phyloP scores from a whole-genome alignment of 2,797 vertebrate species.

The Eulemur coronatus region DNA sequence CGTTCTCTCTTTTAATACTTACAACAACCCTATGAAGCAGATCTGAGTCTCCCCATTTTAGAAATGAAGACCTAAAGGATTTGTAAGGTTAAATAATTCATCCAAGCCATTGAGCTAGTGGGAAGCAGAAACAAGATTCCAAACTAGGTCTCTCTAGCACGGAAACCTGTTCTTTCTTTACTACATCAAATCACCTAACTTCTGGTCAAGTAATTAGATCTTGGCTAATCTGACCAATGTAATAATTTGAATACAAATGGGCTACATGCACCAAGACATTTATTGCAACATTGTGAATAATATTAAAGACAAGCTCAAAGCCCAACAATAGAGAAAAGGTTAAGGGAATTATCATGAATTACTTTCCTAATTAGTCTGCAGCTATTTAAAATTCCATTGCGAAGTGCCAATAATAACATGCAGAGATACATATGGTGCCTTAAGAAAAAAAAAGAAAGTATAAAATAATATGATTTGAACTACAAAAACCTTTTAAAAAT shows the following conservation, averaged over 20 bases:
- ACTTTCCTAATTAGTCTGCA: neutral
- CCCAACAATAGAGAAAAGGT: neutral
- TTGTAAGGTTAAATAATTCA: neutral
- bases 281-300: neutral
- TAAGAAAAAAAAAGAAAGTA: constrained; percentile 6
- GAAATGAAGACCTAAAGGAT: neutral
- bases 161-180: neutral
- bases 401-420: neutral
- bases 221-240: neutral
- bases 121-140: neutral
- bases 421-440: neutral
- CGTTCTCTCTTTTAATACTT: neutral
- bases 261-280: neutral
- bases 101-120: neutral
- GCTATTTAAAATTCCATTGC: constrained; percentile 35
- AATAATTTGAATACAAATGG: neutral
- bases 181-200: neutral
- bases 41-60: neutral
- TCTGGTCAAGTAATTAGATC: neutral
- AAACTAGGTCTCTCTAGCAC: neutral
- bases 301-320: constrained; percentile 16
- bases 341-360: constrained; percentile 33
- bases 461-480: neutral
- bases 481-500: neutral
- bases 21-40: neutral